phyloP scores from a whole-genome alignment of 2,113 vertebrate species.

The Cromileptes altivelis region DNA sequence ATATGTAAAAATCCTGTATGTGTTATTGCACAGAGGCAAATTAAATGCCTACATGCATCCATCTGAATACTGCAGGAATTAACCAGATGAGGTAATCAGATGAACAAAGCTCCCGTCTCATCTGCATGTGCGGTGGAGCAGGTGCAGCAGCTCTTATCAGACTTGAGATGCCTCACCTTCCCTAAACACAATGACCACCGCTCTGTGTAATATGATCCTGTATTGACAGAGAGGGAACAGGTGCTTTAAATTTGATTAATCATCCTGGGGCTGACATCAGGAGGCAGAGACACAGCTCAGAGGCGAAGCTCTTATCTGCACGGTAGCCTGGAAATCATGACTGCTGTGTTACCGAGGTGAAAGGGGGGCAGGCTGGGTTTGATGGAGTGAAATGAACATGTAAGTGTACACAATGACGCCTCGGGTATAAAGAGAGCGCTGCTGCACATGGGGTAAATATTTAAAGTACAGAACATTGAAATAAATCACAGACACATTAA shows the following conservation, averaged over 20 bases:
- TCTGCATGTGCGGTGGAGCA: conserved; percentile 58
- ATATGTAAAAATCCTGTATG: background rate
- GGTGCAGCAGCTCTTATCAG: conserved; percentile 68
- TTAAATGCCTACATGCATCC: conserved; percentile 25
- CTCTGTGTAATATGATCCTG: conserved; percentile 69
- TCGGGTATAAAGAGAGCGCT: background rate
- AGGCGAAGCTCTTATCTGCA: conserved; percentile 74
- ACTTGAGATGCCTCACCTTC: conserved; percentile 58
- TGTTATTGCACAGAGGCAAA: background rate
- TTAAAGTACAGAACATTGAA: conserved; percentile 21
- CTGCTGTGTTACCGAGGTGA: conserved; percentile 56
- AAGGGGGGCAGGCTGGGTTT: conserved; percentile 19
- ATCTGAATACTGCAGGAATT: conserved; percentile 49
- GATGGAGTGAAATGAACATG: conserved; percentile 51
- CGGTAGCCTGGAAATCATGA: conserved; percentile 60
- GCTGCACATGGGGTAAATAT: conserved; percentile 21
- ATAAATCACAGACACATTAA: conserved; percentile 24
- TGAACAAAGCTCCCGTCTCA: conserved; percentile 46
- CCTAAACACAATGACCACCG: conserved; percentile 46
- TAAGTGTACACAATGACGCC: conserved; percentile 36
- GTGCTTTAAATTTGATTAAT: conserved; percentile 81
- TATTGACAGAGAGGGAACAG: conserved; percentile 79
- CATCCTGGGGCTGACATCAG: conserved; percentile 45
- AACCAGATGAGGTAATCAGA: conserved; percentile 43
- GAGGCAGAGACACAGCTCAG: conserved; percentile 43